These are phyloP conservation scores for Dromiciops gliroides DNA, from an alignment of 2,113 vertebrate species.

Conservation along the genomic window DNA sequence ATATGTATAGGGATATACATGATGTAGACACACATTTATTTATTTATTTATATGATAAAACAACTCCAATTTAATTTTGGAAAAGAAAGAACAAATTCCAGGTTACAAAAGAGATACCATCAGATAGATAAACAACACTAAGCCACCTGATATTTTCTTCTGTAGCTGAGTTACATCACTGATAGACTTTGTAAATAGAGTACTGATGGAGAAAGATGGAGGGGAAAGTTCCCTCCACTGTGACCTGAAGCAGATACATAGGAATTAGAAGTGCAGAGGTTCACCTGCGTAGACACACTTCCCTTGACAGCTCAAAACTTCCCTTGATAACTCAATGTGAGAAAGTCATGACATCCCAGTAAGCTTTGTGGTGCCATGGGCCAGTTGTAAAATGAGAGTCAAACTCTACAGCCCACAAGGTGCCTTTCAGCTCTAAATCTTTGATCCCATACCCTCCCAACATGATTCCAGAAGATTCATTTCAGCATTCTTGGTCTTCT, in stretches of 20 bases:
- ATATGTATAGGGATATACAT: too few species aligned
- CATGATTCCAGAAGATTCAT: not conserved
- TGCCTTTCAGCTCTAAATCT: not conserved
- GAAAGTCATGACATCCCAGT: not conserved
- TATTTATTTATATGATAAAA: not conserved
- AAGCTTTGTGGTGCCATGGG: not conserved
- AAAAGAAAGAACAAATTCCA: not conserved
- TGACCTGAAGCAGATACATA: not conserved
- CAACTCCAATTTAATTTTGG: not conserved
- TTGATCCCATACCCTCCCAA: not conserved
- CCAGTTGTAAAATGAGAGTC: not conserved
- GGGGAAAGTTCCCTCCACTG: not conserved
- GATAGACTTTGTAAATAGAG: not conserved
- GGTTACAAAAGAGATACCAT: not conserved
- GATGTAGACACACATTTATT: not conserved
- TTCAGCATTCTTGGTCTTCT: not conserved
- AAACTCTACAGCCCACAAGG: not conserved
- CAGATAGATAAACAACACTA: not conserved
- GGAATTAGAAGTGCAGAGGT: not conserved
- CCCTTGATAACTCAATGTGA: not conserved
- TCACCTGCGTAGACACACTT: not conserved
- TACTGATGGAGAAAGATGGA: not conserved
- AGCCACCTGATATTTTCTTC: not conserved
- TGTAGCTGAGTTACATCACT: not conserved
- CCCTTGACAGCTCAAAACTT: not conserved